Evolutionary conservation across 2,113 vertebrate species (phyloP).

Genomic region (Arizona elegans): DNA sequence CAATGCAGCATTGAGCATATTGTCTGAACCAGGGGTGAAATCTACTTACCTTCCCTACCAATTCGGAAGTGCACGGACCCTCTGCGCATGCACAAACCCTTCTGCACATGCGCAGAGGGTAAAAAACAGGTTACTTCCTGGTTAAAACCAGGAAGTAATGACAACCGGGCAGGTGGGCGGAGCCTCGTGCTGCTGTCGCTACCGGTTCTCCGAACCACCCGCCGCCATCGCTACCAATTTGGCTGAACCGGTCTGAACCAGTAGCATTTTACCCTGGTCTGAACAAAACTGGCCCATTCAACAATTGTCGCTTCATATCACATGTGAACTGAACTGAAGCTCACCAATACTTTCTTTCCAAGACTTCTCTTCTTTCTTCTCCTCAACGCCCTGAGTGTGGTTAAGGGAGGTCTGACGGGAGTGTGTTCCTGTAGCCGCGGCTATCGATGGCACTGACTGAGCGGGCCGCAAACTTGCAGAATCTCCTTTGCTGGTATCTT

Average conservation of each 20-base stretch:
- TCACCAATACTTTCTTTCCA: conserved; percentile 80
- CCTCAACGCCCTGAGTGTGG: conserved; percentile 71
- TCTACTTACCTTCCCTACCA: too few relatives aligned
- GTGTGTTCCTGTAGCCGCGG: conserved; percentile 63
- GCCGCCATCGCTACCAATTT: too few relatives aligned
- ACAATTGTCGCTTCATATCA: background rate
- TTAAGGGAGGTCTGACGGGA: conserved; percentile 79
- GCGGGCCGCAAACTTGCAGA: conserved; percentile 72
- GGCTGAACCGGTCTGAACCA: too few relatives aligned
- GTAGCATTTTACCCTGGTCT: background rate
- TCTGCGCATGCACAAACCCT: too few relatives aligned
- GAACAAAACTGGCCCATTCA: background rate
- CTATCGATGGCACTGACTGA: conserved; percentile 76
- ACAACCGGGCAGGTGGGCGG: too few relatives aligned
- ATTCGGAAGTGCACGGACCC: too few relatives aligned
- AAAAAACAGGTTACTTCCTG: too few relatives aligned
- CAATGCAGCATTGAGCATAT: background rate
- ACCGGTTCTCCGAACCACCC: too few relatives aligned
- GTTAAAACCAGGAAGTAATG: too few relatives aligned
- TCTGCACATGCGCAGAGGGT: too few relatives aligned
- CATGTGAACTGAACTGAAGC: conserved; percentile 3
- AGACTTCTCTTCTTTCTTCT: conserved; percentile 76
- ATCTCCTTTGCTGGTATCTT: conserved; percentile 72
- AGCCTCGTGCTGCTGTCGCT: too few relatives aligned
- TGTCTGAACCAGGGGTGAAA: background rate